A percentile compares a stretch with the other conserved stretches of the same genome.
Conservation (phyloP, 1,140 invertebrate genomes). For the Aricia agestis region DNA sequence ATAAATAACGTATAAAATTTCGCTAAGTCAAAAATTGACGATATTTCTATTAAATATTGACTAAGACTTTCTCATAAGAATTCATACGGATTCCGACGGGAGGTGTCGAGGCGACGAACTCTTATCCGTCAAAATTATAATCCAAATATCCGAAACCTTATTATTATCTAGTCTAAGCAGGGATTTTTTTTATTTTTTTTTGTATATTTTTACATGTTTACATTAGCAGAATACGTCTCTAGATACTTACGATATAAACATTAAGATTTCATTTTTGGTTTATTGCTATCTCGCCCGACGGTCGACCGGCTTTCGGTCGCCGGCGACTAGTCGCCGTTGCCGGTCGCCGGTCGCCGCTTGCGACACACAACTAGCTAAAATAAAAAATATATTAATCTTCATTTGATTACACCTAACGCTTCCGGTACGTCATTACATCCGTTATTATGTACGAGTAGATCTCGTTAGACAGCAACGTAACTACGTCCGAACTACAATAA, state of each 20-base stretch:
- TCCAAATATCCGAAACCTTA: conserved; percentile 69
- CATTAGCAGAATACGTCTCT: conserved; percentile 71
- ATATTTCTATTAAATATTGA: conserved; percentile 73
- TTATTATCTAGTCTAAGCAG: conserved; percentile 67
- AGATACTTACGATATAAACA: conserved; percentile 68
- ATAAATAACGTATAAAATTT: conserved; percentile 76
- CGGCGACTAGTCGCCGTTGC: not conserved
- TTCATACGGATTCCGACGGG: conserved; percentile 57
- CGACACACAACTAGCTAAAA: conserved; percentile 73
- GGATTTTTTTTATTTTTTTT: conserved; percentile 71
- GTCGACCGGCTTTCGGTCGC: conserved; percentile 22
- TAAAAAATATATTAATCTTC: conserved; percentile 74
- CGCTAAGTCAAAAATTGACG: conserved; percentile 75
- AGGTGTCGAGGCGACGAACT: not conserved
- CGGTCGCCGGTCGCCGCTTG: conserved; percentile 37
- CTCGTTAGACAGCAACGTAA: conserved; percentile 69
- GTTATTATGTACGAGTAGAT: conserved; percentile 71
- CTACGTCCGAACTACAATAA: conserved; percentile 70
- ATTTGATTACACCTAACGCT: conserved; percentile 66
- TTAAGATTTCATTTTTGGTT: conserved; percentile 73
- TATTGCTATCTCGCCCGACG: conserved; percentile 65
- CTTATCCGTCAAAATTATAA: conserved; percentile 63
- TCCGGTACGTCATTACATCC: conserved; percentile 63
- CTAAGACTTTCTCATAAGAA: conserved; percentile 75
- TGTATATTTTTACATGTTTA: conserved; percentile 70